These are phyloP conservation scores for Argyra leucocephala DNA, from an alignment of 2,888 invertebrate species.

Conservation along the genomic window DNA sequence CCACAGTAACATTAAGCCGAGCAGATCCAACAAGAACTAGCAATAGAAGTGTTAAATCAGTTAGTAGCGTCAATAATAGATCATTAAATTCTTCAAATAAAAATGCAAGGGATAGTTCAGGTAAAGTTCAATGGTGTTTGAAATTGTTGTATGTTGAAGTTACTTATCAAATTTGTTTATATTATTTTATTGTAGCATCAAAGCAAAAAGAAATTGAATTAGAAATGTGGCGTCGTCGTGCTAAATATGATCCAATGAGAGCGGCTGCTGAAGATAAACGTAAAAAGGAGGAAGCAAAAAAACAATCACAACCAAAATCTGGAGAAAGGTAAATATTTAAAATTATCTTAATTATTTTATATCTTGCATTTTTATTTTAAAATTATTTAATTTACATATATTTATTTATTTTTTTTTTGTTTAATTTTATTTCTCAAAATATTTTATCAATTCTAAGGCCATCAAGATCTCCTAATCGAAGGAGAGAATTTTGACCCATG, in stretches of 20 bases:
- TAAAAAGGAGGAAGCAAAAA: conserved; percentile 50
- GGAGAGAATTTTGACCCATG: conserved; percentile 41
- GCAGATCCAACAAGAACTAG: conserved; percentile 37
- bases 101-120: conserved; percentile 33
- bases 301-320: conserved; percentile 32
- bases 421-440: conserved; percentile 23
- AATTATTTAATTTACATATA: conserved; percentile 24
- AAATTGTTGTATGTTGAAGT: background rate
- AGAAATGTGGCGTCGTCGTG: conserved; percentile 92
- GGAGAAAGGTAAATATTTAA: conserved; percentile 34
- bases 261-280: conserved; percentile 80
- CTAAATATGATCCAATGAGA: conserved; percentile 89
- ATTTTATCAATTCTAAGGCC: conserved; percentile 35
- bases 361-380: background rate
- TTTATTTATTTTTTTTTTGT: conserved; percentile 26
- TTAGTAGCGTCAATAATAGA: conserved; percentile 19
- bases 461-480: conserved; percentile 40
- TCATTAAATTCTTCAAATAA: conserved; percentile 31
- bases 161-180: too few species aligned
- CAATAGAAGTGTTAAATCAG: conserved; percentile 40
- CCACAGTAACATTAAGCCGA: conserved; percentile 38
- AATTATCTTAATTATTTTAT: background rate
- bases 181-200: conserved; percentile 43
- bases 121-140: conserved; percentile 25
- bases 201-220: conserved; percentile 70